Conservation (phyloP, 2,113 vertebrate species). For the Rattus rattus region DNA sequence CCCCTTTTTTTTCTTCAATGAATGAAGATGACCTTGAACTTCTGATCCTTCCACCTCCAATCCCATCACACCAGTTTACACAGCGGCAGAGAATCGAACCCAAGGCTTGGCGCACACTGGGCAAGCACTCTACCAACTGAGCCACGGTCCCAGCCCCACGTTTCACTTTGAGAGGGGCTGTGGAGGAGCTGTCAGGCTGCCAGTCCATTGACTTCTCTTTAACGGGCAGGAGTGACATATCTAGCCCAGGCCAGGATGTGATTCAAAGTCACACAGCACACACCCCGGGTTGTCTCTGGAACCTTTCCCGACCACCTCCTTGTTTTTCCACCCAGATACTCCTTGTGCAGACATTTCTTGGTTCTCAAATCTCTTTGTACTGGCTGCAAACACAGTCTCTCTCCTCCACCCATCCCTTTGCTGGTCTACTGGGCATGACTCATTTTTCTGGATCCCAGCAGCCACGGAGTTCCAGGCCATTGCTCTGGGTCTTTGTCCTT, state of each 20-base stretch:
- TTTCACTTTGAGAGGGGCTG: background rate
- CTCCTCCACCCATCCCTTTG: constrained; percentile 3
- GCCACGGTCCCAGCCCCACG: too few relatives aligned
- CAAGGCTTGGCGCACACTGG: background rate
- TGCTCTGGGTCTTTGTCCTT: constrained; percentile 13
- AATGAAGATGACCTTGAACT: background rate
- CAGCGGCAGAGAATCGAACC: background rate
- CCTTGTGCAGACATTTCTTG: constrained; percentile 39
- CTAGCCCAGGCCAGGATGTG: background rate
- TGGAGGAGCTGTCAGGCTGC: background rate
- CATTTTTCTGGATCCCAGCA: constrained; percentile 7
- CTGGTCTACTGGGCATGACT: constrained; percentile 27
- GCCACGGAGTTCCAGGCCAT: background rate
- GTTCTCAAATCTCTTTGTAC: constrained; percentile 55
- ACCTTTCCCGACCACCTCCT: constrained; percentile 29
- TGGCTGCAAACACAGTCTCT: background rate
- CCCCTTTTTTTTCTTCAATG: background rate
- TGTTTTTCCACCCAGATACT: constrained; percentile 18
- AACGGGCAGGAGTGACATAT: background rate
- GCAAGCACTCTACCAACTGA: background rate
- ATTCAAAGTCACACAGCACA: background rate
- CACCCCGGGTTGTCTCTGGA: constrained; percentile 23
- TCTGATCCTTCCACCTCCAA: background rate
- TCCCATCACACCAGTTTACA: background rate
- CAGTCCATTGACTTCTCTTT: background rate